phyloP scores from a whole-genome alignment of 2,888 invertebrate genomes.

The Sarcophaga variegata region DNA sequence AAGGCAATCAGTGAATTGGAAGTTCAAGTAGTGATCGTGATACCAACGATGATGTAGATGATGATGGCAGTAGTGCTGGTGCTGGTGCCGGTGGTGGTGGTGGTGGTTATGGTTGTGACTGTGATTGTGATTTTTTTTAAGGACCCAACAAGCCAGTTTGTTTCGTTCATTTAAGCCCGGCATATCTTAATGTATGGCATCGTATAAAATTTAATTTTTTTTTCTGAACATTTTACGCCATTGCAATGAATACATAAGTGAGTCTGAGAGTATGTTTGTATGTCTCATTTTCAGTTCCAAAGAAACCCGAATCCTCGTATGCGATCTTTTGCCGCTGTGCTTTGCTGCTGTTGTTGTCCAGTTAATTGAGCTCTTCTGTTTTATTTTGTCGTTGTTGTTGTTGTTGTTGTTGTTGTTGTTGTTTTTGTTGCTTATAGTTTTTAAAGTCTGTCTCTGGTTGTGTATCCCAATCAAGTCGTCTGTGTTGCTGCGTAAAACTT shows the following conservation, averaged over 20 bases:
- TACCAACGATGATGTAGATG: constrained; percentile 44
- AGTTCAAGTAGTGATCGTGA: constrained; percentile 46
- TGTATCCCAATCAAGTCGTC: constrained; percentile 69
- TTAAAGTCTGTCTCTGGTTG: not conserved
- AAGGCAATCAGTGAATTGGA: constrained; percentile 65
- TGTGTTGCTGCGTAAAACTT: constrained; percentile 61
- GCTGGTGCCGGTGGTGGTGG: not conserved
- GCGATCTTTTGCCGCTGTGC: constrained; percentile 40
- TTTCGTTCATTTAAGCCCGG: not conserved
- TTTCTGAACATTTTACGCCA: constrained; percentile 63
- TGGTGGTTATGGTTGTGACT: not conserved
- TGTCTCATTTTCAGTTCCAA: constrained; percentile 44
- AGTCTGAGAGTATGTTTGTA: constrained; percentile 37
- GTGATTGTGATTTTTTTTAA: constrained; percentile 38
- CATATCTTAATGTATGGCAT: constrained; percentile 58
- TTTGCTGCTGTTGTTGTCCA: constrained; percentile 40
- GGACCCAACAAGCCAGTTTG: constrained; percentile 54
- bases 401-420: not conserved
- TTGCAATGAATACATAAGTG: constrained; percentile 34
- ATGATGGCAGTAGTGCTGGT: constrained; percentile 26
- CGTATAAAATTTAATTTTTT: constrained; percentile 54
- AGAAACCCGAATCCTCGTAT: constrained; percentile 57
- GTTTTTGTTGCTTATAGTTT: not conserved
- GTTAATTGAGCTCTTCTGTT: constrained; percentile 65
- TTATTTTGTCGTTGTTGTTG: constrained; percentile 31